These are phyloP conservation scores for Poeciliopsis occidentalis DNA, from an alignment of 2,113 vertebrate genomes.

Conservation along the genomic window DNA sequence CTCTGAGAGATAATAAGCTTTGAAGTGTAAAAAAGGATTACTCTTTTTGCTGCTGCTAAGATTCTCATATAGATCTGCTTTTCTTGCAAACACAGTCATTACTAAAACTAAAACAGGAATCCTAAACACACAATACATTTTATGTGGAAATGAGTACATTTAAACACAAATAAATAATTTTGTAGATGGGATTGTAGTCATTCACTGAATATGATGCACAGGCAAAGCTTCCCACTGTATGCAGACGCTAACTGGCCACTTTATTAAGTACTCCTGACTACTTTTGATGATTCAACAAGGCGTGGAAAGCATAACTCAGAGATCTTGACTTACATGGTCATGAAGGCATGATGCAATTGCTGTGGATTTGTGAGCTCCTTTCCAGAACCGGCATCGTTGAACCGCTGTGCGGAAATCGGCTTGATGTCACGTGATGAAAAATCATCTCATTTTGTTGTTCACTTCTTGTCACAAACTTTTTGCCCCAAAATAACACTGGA, in stretches of 20 bases:
- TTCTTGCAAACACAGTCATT: slow-evolving; percentile 16
- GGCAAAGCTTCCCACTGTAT: neutral
- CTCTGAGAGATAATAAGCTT: slow-evolving; percentile 47
- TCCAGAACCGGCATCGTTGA: no score
- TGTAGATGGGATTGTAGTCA: neutral
- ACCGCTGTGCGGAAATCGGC: no score
- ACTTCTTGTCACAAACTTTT: neutral
- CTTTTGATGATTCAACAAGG: no score
- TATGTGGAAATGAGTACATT: neutral
- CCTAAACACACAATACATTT: neutral
- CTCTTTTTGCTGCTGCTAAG: slow-evolving; percentile 15
- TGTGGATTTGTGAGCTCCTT: no score
- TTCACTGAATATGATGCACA: neutral
- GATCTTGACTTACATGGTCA: no score
- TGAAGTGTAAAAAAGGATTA: slow-evolving; percentile 59
- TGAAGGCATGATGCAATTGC: no score
- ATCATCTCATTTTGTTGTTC: neutral
- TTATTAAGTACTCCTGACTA: no score
- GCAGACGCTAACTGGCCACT: no score
- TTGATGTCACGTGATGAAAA: neutral
- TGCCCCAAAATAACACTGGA: no score
- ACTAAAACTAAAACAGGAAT: slow-evolving; percentile 13
- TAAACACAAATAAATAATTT: neutral
- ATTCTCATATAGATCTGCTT: slow-evolving; percentile 34
- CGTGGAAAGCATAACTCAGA: no score